Conservation (phyloP, 92 coral and sea anemone species). For the Virgularia gustaviana region DNA sequence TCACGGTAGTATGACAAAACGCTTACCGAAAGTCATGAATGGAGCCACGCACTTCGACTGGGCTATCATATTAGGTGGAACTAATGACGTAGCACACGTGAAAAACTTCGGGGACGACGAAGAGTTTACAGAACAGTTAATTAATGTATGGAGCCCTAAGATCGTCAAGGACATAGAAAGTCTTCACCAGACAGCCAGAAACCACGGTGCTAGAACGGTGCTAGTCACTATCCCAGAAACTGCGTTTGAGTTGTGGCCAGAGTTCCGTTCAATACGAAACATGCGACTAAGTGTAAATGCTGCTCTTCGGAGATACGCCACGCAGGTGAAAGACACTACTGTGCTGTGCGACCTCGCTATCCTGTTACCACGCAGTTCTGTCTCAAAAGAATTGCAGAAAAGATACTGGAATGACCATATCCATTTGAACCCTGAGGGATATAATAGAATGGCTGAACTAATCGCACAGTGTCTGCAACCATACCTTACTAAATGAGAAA, state of each 20-base stretch:
- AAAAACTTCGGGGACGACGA: conserved; percentile 98
- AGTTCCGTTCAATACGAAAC: conserved; percentile 72
- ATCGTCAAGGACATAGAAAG: conserved; percentile 75
- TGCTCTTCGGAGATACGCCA: conserved; percentile 73
- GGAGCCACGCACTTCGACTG: conserved; percentile 90
- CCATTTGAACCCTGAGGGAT: conserved; percentile 84
- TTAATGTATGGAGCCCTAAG: conserved; percentile 87
- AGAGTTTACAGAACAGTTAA: conserved; percentile 83
- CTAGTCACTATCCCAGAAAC: conserved; percentile 91
- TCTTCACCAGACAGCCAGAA: conserved; percentile 77
- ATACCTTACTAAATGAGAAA: conserved; percentile 38
- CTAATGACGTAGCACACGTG: conserved; percentile 98
- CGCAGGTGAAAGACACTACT: conserved; percentile 72
- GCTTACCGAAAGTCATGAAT: conserved; percentile 82
- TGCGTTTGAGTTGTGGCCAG: conserved; percentile 95
- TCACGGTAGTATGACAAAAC: conserved; percentile 88
- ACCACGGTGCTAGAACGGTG: conserved; percentile 81
- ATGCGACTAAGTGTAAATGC: conserved; percentile 82
- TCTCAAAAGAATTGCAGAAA: conserved; percentile 69
- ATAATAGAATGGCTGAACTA: conserved; percentile 82
- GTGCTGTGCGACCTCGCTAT: conserved; percentile 85
- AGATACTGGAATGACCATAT: conserved; percentile 85
- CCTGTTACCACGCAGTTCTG: conserved; percentile 73
- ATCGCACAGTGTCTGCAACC: conserved; percentile 80
- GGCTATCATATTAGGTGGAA: conserved; percentile 92